Evolutionary conservation across 2,797 vertebrate species (phyloP).

Genomic region (Pyrocephalus nanus): DNA sequence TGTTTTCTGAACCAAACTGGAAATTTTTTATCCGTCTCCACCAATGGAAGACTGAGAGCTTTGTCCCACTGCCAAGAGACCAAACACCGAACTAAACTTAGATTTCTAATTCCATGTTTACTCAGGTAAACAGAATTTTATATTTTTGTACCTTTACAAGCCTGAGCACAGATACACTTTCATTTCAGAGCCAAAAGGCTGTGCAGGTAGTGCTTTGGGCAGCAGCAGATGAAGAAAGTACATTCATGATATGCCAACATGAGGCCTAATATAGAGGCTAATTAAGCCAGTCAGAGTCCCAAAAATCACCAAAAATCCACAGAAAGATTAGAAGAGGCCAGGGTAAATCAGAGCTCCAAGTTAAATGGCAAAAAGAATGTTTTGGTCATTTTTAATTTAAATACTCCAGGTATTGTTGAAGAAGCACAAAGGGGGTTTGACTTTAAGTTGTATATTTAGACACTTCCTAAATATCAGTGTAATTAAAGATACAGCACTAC

Average conservation of each 20-base stretch:
- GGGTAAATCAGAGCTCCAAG: not conserved
- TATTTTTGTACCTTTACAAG: not conserved
- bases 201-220: not conserved
- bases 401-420: not conserved
- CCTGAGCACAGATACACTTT: not conserved
- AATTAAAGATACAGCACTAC: not conserved
- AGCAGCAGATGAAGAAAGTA: not conserved
- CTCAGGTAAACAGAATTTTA: not conserved
- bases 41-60: not conserved
- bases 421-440: not conserved
- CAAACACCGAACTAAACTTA: conserved; percentile 19
- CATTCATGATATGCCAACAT: not conserved
- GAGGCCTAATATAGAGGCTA: not conserved
- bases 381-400: not conserved
- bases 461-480: not conserved
- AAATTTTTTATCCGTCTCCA: not conserved
- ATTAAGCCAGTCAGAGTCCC: not conserved
- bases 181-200: not conserved
- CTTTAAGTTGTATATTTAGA: not conserved
- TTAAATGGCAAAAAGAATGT: not conserved
- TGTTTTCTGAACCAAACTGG: not conserved
- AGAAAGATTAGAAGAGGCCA: not conserved
- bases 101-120: conserved; percentile 1
- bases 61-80: not conserved
- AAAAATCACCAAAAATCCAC: not conserved